Base-by-base conservation (phyloP, 2,797 vertebrate species). In the Cynodonichthys magdalenae region DNA sequence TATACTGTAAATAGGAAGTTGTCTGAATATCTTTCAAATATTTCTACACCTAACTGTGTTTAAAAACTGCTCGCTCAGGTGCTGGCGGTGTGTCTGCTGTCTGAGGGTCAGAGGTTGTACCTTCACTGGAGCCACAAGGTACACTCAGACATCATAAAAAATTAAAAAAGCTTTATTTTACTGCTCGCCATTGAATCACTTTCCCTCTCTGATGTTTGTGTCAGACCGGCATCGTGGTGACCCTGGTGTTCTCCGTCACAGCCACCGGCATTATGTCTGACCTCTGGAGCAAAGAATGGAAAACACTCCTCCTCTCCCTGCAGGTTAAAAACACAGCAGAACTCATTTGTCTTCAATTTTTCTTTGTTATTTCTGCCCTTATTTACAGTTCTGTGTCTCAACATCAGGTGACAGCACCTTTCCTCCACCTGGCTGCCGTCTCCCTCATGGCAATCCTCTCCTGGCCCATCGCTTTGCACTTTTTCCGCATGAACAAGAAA, bases 101-200 rank as follows among this genome's bases (percentile, higher is more conserved):
- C 94, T 77, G 95, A 97, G 86, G 93, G 94, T 12, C 95, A 96
- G 79, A 90, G 95, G 75, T 85, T 96, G 31, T 91, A 95, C 52
- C 90, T 98, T 5, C 95, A 96, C 88, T 95, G 92, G 91, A 92
- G 90, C 77, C 96, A 98, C 86, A 98, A 98, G 96, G 97, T 97
- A 87, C 20, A 12, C 29, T 18, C 34, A 53, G 42, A 53, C 4
- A 24, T 2, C 15, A 20, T 10, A 17, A 27, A 56, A 50, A 14
- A 29, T n/a, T n/a, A 9, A 39, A 1, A 4, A 1, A 4, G 59
- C 9, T 42, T 9, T 53, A 12, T 3, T 42, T 36, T 12, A 18
- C 0, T 47, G 15, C 18, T 27, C 15, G 5, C 69, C 1, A 64
- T 46, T 29, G 3, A 15, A 24, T 66, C n/a, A 9, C 2, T 31